Percentiles rank a stretch among this genome's conserved stretches.
These are phyloP conservation scores for Psittacula derbiana DNA, from an alignment of 2,797 vertebrate species.

Conservation along the genomic window DNA sequence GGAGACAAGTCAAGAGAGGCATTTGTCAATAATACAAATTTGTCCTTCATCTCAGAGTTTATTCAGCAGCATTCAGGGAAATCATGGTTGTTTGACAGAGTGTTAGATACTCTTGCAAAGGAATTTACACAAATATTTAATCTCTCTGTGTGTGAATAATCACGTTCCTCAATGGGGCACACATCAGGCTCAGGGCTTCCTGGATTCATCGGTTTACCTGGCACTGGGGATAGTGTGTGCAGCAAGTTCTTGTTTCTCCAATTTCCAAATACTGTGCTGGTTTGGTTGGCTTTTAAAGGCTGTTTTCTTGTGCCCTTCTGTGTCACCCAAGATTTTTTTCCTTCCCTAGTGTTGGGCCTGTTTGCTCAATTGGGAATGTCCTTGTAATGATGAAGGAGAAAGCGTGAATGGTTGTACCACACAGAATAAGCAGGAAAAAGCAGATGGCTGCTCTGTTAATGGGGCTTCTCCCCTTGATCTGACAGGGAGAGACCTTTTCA, in stretches of 20 bases:
- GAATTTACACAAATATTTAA: background rate
- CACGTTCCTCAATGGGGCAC: background rate
- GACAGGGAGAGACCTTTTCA: constrained; percentile 48
- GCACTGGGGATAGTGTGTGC: background rate
- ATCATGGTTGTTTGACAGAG: background rate
- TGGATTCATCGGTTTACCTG: background rate
- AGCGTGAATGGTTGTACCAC: background rate
- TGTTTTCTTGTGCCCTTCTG: background rate
- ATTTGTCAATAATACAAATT: background rate
- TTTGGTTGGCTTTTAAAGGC: background rate
- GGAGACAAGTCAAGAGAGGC: background rate
- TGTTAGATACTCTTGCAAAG: background rate
- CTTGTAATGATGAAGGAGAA: background rate
- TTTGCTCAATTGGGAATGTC: background rate
- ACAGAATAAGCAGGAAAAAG: constrained; percentile 7
- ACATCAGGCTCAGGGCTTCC: background rate
- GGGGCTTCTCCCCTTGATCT: constrained; percentile 57
- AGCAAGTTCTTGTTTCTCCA: background rate
- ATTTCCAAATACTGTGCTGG: background rate
- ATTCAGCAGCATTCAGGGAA: background rate
- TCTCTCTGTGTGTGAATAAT: background rate
- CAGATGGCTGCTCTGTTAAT: constrained; percentile 66
- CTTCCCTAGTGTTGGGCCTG: background rate
- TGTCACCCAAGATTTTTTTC: background rate
- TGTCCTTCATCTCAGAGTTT: background rate